Conservation (phyloP, 1,140 invertebrate species). For the Frieseomelitta varia region DNA sequence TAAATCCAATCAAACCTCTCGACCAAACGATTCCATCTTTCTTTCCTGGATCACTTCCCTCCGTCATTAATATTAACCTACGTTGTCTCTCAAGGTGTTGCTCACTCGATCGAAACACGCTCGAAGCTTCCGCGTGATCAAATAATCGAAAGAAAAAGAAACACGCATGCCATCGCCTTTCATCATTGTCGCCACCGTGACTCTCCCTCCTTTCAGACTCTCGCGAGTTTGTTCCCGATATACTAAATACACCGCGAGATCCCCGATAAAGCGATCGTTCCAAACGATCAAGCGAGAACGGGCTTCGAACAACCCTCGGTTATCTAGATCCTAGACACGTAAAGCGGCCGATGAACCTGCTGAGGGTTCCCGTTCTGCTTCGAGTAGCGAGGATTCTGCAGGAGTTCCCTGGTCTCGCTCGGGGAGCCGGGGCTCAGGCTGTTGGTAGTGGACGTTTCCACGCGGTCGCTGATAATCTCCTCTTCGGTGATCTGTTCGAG, state of each 20-base stretch:
- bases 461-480: slow-evolving; percentile 79
- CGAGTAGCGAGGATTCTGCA: slow-evolving; percentile 75
- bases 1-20: background rate
- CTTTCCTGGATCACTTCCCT: background rate
- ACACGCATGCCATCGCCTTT: no score
- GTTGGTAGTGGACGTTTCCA: slow-evolving; percentile 83
- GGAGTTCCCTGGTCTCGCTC: slow-evolving; percentile 86
- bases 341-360: slow-evolving; percentile 67
- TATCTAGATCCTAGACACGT: slow-evolving; percentile 72
- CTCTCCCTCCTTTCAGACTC: no score
- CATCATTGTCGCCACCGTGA: background rate
- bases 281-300: background rate
- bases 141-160: background rate
- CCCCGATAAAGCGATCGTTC: background rate
- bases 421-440: slow-evolving; percentile 86
- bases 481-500: slow-evolving; percentile 85
- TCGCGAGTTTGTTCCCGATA: background rate
- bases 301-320: background rate
- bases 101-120: background rate
- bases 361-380: slow-evolving; percentile 76
- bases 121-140: background rate
- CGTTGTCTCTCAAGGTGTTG: background rate
- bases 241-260: background rate
- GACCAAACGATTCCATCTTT: background rate
- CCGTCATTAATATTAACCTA: background rate